Evolutionary conservation across 2,797 vertebrate species (phyloP).

Genomic region (Rhinella marina): DNA sequence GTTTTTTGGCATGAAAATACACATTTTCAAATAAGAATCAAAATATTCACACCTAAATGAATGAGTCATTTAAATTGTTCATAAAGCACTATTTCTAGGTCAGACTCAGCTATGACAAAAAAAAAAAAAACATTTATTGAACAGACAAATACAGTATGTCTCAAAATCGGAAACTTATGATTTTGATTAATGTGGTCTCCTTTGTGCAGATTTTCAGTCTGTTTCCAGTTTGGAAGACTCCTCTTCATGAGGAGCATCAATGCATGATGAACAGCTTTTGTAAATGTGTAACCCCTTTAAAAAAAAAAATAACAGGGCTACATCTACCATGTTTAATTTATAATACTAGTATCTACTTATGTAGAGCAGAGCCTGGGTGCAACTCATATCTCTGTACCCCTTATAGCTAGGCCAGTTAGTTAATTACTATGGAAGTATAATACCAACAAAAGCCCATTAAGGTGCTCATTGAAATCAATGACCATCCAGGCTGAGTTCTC

Average conservation of each 20-base stretch:
- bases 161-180: background rate
- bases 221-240: background rate
- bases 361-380: too few relatives aligned
- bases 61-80: background rate
- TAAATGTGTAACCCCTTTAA: too few relatives aligned
- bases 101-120: background rate
- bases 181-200: background rate
- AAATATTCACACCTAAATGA: constrained; percentile 25
- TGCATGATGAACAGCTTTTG: too few relatives aligned
- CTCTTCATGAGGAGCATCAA: too few relatives aligned
- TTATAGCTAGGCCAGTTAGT: too few relatives aligned
- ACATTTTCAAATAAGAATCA: constrained; percentile 6
- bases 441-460: too few relatives aligned
- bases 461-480: too few relatives aligned
- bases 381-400: too few relatives aligned
- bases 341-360: background rate
- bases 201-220: background rate
- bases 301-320: too few relatives aligned
- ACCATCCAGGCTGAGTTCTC: too few relatives aligned
- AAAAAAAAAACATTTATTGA: background rate
- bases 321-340: too few relatives aligned
- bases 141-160: background rate
- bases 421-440: too few relatives aligned
- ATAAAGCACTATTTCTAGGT: constrained; percentile 15
- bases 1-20: constrained; percentile 27